These are phyloP conservation scores for Parasteatoda lunata DNA, from an alignment of 2,888 invertebrate genomes.

Conservation along the genomic window DNA sequence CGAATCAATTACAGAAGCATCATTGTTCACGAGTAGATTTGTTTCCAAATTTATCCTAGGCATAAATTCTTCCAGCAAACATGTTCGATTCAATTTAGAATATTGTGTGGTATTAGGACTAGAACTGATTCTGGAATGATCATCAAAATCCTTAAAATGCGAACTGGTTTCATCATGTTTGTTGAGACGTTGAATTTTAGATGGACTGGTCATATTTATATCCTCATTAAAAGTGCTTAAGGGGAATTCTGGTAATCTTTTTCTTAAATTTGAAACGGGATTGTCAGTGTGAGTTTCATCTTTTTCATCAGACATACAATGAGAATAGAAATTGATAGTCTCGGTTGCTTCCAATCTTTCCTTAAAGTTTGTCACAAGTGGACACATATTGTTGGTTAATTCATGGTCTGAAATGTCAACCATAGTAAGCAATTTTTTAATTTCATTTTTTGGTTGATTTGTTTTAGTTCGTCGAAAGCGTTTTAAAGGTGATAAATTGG, in stretches of 20 bases:
- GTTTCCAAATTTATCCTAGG: no score
- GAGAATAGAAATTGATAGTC: neutral
- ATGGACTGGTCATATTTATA: neutral
- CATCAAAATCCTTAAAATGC: neutral
- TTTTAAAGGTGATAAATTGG: constrained; percentile 12
- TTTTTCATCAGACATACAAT: neutral
- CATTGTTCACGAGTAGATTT: no score
- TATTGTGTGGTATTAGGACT: neutral
- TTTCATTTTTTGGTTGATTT: neutral
- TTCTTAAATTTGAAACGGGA: neutral
- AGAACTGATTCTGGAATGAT: neutral
- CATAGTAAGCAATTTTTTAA: neutral
- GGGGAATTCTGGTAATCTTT: neutral
- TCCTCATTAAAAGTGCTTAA: neutral
- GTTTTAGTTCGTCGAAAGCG: constrained; percentile 8
- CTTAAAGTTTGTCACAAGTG: no score
- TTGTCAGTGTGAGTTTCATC: neutral
- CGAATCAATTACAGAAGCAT: neutral
- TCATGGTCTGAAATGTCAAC: no score
- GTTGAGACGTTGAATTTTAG: neutral
- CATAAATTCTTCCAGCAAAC: no score
- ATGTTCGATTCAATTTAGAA: no score
- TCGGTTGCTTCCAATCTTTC: neutral
- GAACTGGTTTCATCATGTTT: neutral
- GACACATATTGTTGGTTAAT: no score